Evolutionary conservation across 2,888 invertebrate genomes (phyloP).

Genomic region (Cyaniris semiargus): DNA sequence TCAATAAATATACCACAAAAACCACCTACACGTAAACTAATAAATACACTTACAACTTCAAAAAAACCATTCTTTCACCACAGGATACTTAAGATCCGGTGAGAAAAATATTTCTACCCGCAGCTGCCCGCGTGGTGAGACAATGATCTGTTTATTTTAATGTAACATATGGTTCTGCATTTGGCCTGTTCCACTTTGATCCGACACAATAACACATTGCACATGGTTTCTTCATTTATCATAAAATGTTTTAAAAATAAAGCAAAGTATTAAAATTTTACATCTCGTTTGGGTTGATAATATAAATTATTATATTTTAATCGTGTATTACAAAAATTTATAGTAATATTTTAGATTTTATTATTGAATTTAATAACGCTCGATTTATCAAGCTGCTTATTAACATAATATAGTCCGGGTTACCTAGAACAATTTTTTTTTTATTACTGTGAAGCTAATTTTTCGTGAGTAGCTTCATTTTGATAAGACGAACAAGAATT

Average conservation of each 20-base stretch:
- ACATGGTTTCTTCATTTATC: constrained; percentile 32
- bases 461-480: no score
- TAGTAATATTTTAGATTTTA: no score
- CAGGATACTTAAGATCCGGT: constrained; percentile 41
- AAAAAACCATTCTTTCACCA: constrained; percentile 43
- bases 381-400: not conserved
- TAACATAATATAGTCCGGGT: no score
- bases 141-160: constrained; percentile 61
- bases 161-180: constrained; percentile 44
- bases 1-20: constrained; percentile 26
- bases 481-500: no score
- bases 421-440: no score
- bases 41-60: constrained; percentile 42
- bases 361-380: not conserved
- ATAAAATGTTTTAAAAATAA: not conserved
- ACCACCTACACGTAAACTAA: constrained; percentile 34
- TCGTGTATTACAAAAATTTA: no score
- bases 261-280: no score
- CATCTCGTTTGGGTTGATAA: not conserved
- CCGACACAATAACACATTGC: constrained; percentile 29
- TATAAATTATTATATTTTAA: no score
- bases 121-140: constrained; percentile 50
- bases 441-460: no score
- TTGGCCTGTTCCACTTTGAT: constrained; percentile 41
- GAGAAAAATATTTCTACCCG: constrained; percentile 41